Conservation (phyloP, 2,888 invertebrate species). For the Seladonia tumulorum region DNA sequence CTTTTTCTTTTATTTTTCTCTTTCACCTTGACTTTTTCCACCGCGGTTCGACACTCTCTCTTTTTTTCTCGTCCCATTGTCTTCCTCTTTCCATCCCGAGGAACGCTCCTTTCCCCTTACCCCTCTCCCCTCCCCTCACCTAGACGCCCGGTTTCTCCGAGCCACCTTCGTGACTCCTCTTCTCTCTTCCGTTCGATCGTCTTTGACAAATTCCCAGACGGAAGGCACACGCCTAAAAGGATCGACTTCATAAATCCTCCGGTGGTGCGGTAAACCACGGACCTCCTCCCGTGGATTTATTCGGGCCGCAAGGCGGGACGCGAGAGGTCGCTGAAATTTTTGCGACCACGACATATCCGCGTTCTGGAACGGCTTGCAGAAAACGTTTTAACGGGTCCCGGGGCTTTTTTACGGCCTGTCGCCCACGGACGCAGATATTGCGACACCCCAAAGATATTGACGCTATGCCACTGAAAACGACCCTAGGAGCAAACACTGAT, state of each 20-base stretch:
- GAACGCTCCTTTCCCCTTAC: neutral
- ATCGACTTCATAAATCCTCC: constrained; percentile 68
- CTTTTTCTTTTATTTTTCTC: neutral
- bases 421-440: neutral
- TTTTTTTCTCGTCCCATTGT: neutral
- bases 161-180: neutral
- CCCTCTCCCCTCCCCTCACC: too few relatives aligned
- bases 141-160: neutral
- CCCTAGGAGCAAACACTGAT: too few relatives aligned
- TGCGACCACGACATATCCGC: constrained; percentile 25
- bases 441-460: neutral
- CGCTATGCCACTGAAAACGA: too few relatives aligned
- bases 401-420: neutral
- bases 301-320: constrained; percentile 50
- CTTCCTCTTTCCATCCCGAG: neutral
- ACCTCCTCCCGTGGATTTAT: constrained; percentile 66
- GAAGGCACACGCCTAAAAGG: constrained; percentile 66
- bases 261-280: constrained; percentile 54
- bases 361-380: neutral
- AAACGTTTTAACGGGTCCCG: constrained; percentile 1
- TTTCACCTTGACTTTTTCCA: neutral
- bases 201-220: constrained; percentile 69
- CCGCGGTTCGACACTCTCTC: neutral
- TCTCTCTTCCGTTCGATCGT: constrained; percentile 28
- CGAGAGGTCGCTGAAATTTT: constrained; percentile 38